Base-by-base conservation (phyloP, 2,797 vertebrate species). In the Falco naumanni region DNA sequence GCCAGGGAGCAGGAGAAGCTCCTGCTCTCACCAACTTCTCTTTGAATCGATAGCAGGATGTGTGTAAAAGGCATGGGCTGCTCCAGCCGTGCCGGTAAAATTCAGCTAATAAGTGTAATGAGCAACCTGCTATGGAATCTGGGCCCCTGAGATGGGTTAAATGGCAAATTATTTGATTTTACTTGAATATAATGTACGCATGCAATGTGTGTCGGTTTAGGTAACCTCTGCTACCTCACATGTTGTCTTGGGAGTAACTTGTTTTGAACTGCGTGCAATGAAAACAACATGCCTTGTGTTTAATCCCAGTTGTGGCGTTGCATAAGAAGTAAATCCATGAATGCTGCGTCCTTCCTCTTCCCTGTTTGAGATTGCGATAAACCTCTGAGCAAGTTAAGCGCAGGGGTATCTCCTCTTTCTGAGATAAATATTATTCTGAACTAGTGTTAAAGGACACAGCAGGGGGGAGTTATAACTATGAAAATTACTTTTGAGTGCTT, bases 241-340 rank as follows among this genome's bases (percentile, higher is more conserved):
- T 9, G 6, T 45, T 45, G 20, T 21, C 61, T 33, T 63, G 71
- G 48, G 48, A 50, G 34, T 68, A 45, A 14, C 43, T 92, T 31
- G 16, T 34, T 72, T 80, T 66, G 87, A 70, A 18, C 37, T 7
- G 50, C 25, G 20, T 34, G 2, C 29, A 45, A 63, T 31, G 59
- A 37, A 88, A 89, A 77, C 89, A 93, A 19, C 8, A 2, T 20
- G 71, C 72, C 28, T 37, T 10, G 37, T 34, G 60, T 75, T 89
- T 90, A 77, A 71, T 89, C 68, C 87, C 61, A 17, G 64, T 61
- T 41, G 25, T 1, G 60, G 60, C 0, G 3, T 92, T 93, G 95
- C 37, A 2, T 93, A 78, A 94, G 75, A 28, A 53, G 16, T 83
- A 93, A 92, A 85, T 94, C 50, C 87, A 22, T 8, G 43, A 68